Evolutionary conservation across 2,113 vertebrate species (phyloP).

Genomic region (Bambusicola thoracicus): DNA sequence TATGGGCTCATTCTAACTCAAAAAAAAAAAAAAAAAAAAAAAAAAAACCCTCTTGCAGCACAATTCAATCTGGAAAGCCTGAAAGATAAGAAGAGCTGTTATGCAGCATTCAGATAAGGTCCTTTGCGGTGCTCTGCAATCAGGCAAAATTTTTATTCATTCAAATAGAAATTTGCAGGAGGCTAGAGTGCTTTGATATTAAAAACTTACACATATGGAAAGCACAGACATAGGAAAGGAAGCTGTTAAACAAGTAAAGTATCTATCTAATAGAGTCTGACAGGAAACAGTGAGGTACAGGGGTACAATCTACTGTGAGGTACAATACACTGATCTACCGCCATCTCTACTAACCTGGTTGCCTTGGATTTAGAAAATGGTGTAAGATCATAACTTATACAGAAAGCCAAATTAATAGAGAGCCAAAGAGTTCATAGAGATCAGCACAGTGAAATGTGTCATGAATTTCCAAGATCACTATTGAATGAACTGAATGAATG

Average conservation of each 20-base stretch:
- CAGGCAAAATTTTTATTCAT: not conserved
- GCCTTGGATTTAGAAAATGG: not conserved
- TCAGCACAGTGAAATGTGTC: not conserved
- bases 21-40: not conserved
- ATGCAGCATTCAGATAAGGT: not conserved
- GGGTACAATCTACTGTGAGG: too few species aligned
- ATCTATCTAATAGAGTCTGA: not conserved
- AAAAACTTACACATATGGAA: not conserved
- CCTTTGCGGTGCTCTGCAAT: not conserved
- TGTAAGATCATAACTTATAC: rapidly evolving
- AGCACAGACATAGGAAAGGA: not conserved
- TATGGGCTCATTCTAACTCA: not conserved
- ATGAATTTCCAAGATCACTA: not conserved
- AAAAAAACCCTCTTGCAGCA: not conserved
- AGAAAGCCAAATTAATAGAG: not conserved
- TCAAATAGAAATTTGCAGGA: not conserved
- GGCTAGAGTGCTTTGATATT: not conserved
- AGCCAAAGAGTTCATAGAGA: rapidly evolving
- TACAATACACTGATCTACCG: not conserved
- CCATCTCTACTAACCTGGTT: not conserved
- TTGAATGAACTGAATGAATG: not conserved
- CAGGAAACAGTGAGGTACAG: not conserved
- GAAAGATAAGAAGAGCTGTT: not conserved
- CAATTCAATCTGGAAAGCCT: not conserved
- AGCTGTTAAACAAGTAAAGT: not conserved